phyloP scores from a whole-genome alignment of 1,140 invertebrate genomes.

The Papilio machaon region DNA sequence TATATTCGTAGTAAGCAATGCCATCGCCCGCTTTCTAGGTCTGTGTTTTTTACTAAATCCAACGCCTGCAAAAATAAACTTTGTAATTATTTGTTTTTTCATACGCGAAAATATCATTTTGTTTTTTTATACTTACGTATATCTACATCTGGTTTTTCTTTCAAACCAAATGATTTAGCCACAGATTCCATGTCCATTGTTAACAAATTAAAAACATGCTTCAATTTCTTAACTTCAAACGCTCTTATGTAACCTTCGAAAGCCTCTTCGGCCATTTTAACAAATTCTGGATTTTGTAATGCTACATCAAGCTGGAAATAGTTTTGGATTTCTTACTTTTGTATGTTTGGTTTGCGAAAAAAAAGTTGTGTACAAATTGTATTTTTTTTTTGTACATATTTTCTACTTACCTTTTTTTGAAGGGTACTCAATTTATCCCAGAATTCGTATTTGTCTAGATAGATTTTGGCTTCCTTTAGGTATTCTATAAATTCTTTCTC shows the following conservation, averaged over 20 bases:
- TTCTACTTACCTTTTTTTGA: conserved; percentile 59
- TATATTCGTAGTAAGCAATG: conserved; percentile 53
- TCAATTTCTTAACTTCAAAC: conserved; percentile 95
- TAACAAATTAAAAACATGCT: conserved; percentile 94
- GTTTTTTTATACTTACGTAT: conserved; percentile 82
- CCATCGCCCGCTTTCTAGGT: conserved; percentile 68
- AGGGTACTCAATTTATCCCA: conserved; percentile 69
- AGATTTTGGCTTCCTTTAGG: conserved; percentile 93
- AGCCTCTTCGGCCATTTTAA: conserved; percentile 93
- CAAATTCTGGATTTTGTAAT: conserved; percentile 92
- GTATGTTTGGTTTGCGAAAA: no score
- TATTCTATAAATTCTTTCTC: conserved; percentile 95
- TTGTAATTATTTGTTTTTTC: no score
- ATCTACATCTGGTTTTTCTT: conserved; percentile 92
- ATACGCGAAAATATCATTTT: conserved; percentile 6
- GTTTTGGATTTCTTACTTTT: neutral
- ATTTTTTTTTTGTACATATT: neutral
- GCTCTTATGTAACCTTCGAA: conserved; percentile 96
- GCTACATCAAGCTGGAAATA: conserved; percentile 91
- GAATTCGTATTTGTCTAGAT: conserved; percentile 78
- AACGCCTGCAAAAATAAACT: conserved; percentile 51
- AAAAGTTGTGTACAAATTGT: no score
- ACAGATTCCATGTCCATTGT: conserved; percentile 91
- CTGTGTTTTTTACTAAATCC: conserved; percentile 77
- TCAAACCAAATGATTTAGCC: conserved; percentile 94